Evolutionary conservation across 2,797 vertebrate species (phyloP).

Genomic region (Knipowitschia caucasica): DNA sequence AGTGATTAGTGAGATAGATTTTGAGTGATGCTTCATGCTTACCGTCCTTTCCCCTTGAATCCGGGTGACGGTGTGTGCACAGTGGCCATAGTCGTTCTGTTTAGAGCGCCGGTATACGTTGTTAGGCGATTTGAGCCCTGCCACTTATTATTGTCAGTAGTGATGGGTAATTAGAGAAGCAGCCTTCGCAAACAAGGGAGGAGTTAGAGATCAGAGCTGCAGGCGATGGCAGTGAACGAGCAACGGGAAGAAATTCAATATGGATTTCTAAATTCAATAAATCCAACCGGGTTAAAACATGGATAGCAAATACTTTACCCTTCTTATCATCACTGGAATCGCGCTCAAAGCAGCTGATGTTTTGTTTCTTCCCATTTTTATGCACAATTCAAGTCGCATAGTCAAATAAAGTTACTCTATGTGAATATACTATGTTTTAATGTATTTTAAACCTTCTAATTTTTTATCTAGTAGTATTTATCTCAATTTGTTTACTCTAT

Average conservation of each 20-base stretch:
- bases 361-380: too few relatives aligned
- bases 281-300: too few relatives aligned
- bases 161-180: constrained; percentile 17
- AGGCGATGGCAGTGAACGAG: constrained; percentile 19
- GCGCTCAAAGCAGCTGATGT: too few relatives aligned
- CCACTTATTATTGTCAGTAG: constrained; percentile 17
- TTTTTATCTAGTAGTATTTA: too few relatives aligned
- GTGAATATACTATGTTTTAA: too few relatives aligned
- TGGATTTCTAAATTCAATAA: not conserved
- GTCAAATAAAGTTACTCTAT: too few relatives aligned
- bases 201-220: not conserved
- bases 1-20: constrained; percentile 29
- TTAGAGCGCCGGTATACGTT: constrained; percentile 8
- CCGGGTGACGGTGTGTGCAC: not conserved
- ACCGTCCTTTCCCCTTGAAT: constrained; percentile 1
- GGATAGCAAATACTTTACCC: too few relatives aligned
- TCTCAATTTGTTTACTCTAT: too few relatives aligned
- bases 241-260: not conserved
- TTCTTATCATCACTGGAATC: too few relatives aligned
- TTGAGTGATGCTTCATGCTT: constrained; percentile 3
- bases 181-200: constrained; percentile 10
- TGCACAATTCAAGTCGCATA: too few relatives aligned
- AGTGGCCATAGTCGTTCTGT: not conserved
- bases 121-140: constrained; percentile 15
- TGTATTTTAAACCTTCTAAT: too few relatives aligned